Base-by-base conservation (phyloP, 2,888 invertebrate genomes). In the Sussaba pulchella region DNA sequence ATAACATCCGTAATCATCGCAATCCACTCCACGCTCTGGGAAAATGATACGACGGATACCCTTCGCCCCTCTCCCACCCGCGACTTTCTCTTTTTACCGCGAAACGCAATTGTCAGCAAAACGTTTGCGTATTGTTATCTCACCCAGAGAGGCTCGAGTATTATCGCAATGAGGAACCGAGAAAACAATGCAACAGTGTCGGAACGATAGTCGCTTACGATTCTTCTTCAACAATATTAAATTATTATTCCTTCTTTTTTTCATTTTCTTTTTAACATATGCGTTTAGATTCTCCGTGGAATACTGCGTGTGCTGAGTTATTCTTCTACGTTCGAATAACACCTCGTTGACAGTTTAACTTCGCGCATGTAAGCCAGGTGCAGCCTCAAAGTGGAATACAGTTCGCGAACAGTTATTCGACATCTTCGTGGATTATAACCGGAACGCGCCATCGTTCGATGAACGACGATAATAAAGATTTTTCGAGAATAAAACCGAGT, bases 81-180 rank as follows among this genome's bases (percentile, higher is more conserved):
- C 59, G 10, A 63, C 64, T 81, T 77, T 74, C 70, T 36, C 75
- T 66, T 66, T 70, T 77, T 66, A 59, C 43, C 57, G 57, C 64
- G 63, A 69, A 67, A 63, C 9, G 14, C 64, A 41, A 72, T 81
- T 41, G 41, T 73, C 54, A 45, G 57, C 21, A 19, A 64, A 64
- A 24, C 43, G 31, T 57, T 77, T 77, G 63, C 81, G 64, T 41
- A 36, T 70, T 61, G 63, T 10, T 36, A 57, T 57, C 43, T 41
- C 31, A 12, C 10, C 17, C 50, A 24, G 24, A 24, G 8, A 12
- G 63, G 45, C 64, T 6, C 64, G 47, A 31, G n/a, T 67, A 24
- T 78, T 63, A 39, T 50, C 41, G 47, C 52, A 10, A 26, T 59
- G 19, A 45, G 21, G 21, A 52, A 69, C 52, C 52, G 26, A 14